Conservation (phyloP, 2,113 vertebrate species). For the Macroglossus sobrinus region DNA sequence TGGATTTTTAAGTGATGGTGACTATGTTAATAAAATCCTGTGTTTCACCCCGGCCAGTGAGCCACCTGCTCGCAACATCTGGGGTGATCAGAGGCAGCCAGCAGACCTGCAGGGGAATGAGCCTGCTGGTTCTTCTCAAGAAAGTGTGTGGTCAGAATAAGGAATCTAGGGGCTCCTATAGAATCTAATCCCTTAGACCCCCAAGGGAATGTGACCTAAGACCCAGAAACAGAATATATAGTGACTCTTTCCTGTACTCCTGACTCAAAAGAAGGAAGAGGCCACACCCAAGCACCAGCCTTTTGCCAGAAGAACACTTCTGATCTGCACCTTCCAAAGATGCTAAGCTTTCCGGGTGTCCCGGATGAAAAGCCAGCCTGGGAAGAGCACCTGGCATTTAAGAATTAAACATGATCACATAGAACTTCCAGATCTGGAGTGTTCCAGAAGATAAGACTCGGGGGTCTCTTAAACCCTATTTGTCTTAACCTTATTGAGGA, state of each 20-base stretch:
- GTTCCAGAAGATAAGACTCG: background rate
- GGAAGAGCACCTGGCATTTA: background rate
- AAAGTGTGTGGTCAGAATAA: background rate
- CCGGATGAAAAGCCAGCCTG: background rate
- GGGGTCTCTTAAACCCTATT: background rate
- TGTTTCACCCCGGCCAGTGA: background rate
- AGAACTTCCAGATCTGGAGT: background rate
- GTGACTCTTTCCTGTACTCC: background rate
- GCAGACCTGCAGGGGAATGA: background rate
- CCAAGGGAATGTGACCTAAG: background rate
- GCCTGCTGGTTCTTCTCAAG: background rate
- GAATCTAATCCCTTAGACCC: accelerated
- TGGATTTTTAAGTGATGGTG: background rate
- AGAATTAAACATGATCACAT: background rate
- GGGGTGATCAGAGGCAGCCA: background rate
- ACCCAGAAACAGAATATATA: no score
- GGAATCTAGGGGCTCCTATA: background rate
- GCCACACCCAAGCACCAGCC: no score
- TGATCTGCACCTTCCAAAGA: background rate
- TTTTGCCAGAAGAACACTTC: background rate
- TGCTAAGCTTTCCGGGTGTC: background rate
- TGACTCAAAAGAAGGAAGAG: background rate
- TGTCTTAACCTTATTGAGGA: background rate
- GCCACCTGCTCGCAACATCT: background rate
- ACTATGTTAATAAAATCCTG: background rate